A percentile compares a stretch with the other conserved stretches of the same genome.
Conservation (phyloP, 2,888 invertebrate genomes). For the Deilephila elpenor region DNA sequence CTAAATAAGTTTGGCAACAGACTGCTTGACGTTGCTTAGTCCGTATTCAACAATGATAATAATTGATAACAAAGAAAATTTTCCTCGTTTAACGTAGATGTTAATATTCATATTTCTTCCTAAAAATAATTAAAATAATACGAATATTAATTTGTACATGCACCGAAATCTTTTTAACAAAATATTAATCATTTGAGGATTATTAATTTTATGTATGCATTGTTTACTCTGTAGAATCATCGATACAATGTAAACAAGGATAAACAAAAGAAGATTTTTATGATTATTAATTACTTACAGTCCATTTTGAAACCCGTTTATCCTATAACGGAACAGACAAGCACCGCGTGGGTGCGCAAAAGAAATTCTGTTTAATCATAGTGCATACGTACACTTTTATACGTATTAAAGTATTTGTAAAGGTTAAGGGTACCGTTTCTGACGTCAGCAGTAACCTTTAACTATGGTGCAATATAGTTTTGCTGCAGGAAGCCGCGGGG, state of each 20-base stretch:
- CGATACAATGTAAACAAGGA: neutral
- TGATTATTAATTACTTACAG: neutral
- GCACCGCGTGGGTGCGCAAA: slow-evolving; percentile 30
- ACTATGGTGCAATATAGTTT: slow-evolving; percentile 1
- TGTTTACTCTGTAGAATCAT: neutral
- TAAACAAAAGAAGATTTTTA: neutral
- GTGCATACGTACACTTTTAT: slow-evolving; percentile 41
- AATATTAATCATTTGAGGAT: no score
- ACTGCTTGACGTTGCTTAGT: no score
- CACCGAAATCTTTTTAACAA: no score
- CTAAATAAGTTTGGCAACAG: no score
- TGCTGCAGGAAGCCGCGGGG: neutral
- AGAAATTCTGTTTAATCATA: slow-evolving; percentile 43
- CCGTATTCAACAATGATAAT: no score
- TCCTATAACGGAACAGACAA: neutral
- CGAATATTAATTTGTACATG: no score
- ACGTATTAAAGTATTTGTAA: slow-evolving; percentile 45
- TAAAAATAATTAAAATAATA: no score
- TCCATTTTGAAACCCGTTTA: slow-evolving; percentile 6
- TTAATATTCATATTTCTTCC: no score
- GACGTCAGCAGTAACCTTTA: slow-evolving; percentile 52
- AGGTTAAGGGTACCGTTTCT: slow-evolving; percentile 47
- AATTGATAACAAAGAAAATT: no score
- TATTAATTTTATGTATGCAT: no score
- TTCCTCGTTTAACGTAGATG: no score